These are phyloP conservation scores for Typhlichthys eigenmanni DNA, from an alignment of 2,797 vertebrate species.

Conservation along the genomic window DNA sequence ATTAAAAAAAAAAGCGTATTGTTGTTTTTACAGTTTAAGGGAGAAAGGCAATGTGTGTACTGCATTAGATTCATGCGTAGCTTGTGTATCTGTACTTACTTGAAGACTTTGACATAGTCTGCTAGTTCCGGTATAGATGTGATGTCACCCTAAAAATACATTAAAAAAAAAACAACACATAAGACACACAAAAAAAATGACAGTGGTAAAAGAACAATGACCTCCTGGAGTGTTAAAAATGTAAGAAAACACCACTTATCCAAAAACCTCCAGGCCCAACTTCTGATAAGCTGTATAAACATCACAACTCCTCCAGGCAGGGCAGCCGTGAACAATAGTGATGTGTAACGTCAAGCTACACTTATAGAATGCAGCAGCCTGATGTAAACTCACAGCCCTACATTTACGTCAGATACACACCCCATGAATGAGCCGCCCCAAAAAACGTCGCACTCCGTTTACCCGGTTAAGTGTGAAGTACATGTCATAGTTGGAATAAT, in stretches of 20 bases:
- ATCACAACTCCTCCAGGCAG: slow-evolving; percentile 10
- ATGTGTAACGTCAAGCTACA: neutral
- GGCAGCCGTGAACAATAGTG: slow-evolving; percentile 23
- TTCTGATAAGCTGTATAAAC: slow-evolving; percentile 57
- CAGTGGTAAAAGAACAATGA: slow-evolving; percentile 18
- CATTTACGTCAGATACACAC: slow-evolving; percentile 6
- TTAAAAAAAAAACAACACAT: slow-evolving; percentile 10
- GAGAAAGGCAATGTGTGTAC: slow-evolving; percentile 2
- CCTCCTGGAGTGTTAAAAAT: slow-evolving; percentile 7
- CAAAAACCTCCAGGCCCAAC: slow-evolving; percentile 29
- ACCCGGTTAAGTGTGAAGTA: too few relatives aligned
- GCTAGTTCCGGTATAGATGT: slow-evolving; percentile 98
- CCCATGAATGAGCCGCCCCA: neutral
- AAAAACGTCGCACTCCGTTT: slow-evolving; percentile 55
- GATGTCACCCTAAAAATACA: slow-evolving; percentile 89
- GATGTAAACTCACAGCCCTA: slow-evolving; percentile 7
- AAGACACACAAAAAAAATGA: slow-evolving; percentile 16
- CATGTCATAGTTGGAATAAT: too few relatives aligned
- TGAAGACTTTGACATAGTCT: slow-evolving; percentile 98
- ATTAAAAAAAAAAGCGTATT: neutral
- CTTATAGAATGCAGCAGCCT: slow-evolving; percentile 2
- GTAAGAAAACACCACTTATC: slow-evolving; percentile 27
- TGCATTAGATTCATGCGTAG: too few relatives aligned
- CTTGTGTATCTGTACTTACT: slow-evolving; percentile 83
- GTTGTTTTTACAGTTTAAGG: neutral